Conservation (phyloP, 2,113 vertebrate species). For the Prionailurus viverrinus region DNA sequence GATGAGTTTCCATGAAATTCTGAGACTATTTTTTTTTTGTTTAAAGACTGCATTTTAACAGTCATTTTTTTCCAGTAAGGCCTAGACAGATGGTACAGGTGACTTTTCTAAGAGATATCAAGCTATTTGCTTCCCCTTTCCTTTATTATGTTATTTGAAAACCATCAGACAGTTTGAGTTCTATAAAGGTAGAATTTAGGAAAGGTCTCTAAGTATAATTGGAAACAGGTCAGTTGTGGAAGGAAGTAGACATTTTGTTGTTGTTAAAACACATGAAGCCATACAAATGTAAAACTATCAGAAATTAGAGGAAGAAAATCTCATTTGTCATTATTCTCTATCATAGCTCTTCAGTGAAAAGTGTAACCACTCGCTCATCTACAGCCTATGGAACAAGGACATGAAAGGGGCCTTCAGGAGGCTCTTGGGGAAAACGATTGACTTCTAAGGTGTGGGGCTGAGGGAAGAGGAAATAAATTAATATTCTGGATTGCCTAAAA, state of each 20-base stretch:
- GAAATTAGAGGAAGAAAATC: neutral
- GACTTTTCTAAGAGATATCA: slow-evolving; percentile 77
- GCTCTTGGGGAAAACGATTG: neutral
- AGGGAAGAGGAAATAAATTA: neutral
- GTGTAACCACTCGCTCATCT: neutral
- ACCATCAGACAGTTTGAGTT: slow-evolving; percentile 64
- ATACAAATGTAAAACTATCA: neutral
- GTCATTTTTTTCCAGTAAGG: slow-evolving; percentile 76
- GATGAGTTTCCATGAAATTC: slow-evolving; percentile 77
- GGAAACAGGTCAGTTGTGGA: slow-evolving; percentile 68
- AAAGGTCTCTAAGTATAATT: slow-evolving; percentile 57
- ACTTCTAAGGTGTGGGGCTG: neutral
- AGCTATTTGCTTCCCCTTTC: slow-evolving; percentile 50
- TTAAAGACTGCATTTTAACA: slow-evolving; percentile 71
- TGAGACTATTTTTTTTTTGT: slow-evolving; percentile 64
- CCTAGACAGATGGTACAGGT: slow-evolving; percentile 77
- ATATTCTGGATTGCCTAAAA: neutral
- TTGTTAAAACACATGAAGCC: neutral
- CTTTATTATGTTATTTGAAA: slow-evolving; percentile 66
- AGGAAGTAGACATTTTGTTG: slow-evolving; percentile 16
- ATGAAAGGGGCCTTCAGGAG: neutral
- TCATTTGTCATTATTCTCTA: slow-evolving; percentile 10
- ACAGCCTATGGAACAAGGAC: neutral
- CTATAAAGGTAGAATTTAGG: slow-evolving; percentile 59
- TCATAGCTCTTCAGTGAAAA: neutral